phyloP scores from a whole-genome alignment of 92 coral and sea anemone genomes.

The Isaurus tuberculatus region DNA sequence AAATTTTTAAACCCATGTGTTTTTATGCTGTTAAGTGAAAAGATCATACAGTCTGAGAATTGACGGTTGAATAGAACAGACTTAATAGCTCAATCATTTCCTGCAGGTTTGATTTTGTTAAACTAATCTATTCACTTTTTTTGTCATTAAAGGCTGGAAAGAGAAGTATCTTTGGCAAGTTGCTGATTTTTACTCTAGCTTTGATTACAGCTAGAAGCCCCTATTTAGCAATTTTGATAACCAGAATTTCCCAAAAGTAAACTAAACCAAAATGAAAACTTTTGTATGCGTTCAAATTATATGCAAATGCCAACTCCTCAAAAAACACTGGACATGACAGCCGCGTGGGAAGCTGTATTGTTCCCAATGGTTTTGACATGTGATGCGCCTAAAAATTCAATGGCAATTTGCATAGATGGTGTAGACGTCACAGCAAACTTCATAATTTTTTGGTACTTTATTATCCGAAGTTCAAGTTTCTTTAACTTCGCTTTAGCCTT shows the following conservation, averaged over 20 bases:
- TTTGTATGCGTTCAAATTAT: background rate
- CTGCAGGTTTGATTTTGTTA: no score
- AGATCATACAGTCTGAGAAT: no score
- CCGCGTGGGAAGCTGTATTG: constrained; percentile 22
- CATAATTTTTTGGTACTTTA: background rate
- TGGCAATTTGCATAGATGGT: constrained; percentile 39
- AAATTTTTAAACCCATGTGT: no score
- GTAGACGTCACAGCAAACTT: constrained; percentile 1
- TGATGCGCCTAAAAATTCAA: constrained; percentile 4
- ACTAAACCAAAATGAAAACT: background rate
- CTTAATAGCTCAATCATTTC: no score
- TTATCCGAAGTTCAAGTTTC: background rate
- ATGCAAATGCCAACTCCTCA: constrained; percentile 2
- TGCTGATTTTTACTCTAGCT: no score
- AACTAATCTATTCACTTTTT: no score
- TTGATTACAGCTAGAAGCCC: no score
- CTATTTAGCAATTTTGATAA: no score
- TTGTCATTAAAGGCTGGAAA: no score
- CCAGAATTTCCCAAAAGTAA: background rate
- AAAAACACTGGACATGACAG: background rate
- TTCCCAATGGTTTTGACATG: background rate
- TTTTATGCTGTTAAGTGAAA: no score
- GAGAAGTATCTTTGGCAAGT: no score
- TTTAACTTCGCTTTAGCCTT: background rate
- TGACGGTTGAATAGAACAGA: no score